Base-by-base conservation (phyloP, 2,113 vertebrate genomes). In the Psephotus haematonotus region DNA sequence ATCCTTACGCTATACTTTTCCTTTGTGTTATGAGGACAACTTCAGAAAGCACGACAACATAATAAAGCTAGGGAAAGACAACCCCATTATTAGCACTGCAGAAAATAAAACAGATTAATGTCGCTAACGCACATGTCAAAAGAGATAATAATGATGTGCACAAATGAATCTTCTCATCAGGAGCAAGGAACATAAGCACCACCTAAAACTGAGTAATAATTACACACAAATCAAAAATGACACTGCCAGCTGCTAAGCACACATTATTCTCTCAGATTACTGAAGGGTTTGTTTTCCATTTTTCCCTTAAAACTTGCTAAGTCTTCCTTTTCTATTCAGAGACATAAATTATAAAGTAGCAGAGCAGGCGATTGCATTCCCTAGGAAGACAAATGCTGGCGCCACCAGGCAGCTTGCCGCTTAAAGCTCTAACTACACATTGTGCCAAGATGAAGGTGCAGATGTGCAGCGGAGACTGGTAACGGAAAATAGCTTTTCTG, bases 21-120 rank as follows among this genome's bases (percentile, higher is more conserved):
- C 91, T 98, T 98, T 97, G 95, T 97, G 83, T 68, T 77, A 60
- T 22, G 67, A 97, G 95, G 95, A 96, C 46, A 82, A 96, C 96
- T 89, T 86, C 86, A 86, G 96, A 83, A 95, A 94, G 83, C 95
- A 82, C 46, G 85, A 97, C 97, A 98, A 96, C 85, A 96, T 94
- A 97, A 98, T 96, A 98, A 97, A 98, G 92, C 97, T 39, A 85
- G 33, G 69, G 97, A 96, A 86, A 96, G 97, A 97, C 97, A 98
- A 97, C 90, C 96, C 98, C 18, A 2, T 97, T 97, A 98, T 98
- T 98, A 98, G 75, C 33, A 75, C 92, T 87, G 95, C 94, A 98
- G 96, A 97, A 98, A 98, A 97, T 97, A 97, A 98, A 98, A 97
- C 67, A 95, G 97, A 98, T 97, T 98, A 97, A 98, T 97, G 97